A percentile compares a stretch with the other conserved stretches of the same genome.
These are phyloP conservation scores for Calonectris borealis DNA, from an alignment of 2,113 vertebrate genomes.

Conservation along the genomic window DNA sequence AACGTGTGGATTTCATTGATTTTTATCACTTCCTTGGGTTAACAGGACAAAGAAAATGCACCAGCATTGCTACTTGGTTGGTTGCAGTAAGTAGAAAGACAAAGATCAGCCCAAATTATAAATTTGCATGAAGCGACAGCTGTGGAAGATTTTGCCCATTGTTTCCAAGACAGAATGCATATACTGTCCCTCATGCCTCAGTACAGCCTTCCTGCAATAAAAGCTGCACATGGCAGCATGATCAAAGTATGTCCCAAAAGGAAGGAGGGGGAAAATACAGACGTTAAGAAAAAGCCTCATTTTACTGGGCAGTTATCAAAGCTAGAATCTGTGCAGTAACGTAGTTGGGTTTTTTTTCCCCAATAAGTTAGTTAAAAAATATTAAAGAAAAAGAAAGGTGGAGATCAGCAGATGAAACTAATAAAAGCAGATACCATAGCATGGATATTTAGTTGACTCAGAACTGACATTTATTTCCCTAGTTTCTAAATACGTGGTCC, in stretches of 20 bases:
- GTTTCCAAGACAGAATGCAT: background rate
- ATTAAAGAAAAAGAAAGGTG: background rate
- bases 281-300: background rate
- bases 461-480: background rate
- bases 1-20: background rate
- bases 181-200: background rate
- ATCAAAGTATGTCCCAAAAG: background rate
- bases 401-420: background rate
- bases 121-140: background rate
- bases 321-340: conserved; percentile 5
- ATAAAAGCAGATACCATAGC: background rate
- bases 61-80: background rate
- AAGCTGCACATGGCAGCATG: background rate
- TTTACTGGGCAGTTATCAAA: background rate
- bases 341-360: rapidly evolving
- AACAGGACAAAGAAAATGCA: background rate
- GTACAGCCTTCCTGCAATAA: background rate
- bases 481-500: background rate
- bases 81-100: background rate
- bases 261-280: background rate
- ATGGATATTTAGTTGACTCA: background rate
- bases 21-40: background rate
- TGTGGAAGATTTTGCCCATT: background rate
- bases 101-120: background rate
- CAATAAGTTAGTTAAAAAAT: background rate